A percentile compares a stretch with the other conserved stretches of the same genome.
phyloP scores from a whole-genome alignment of 2,797 vertebrate genomes.

The Pelobates cultripes region DNA sequence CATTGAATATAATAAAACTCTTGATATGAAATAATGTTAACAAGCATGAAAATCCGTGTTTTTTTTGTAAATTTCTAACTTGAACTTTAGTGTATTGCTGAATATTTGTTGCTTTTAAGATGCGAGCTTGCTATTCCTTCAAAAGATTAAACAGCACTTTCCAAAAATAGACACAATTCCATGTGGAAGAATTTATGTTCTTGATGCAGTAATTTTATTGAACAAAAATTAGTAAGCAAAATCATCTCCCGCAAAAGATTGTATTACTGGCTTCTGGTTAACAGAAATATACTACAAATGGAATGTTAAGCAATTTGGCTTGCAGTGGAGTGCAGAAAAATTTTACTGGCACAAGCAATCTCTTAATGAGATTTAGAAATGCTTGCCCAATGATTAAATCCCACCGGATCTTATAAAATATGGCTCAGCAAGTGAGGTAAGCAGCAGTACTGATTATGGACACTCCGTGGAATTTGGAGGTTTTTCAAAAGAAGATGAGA shows the following conservation, averaged over 20 bases:
- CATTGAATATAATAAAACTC: no score
- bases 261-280: slow-evolving; percentile 12
- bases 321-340: background rate
- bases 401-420: slow-evolving; percentile 27
- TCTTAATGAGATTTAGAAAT: slow-evolving; percentile 27
- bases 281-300: slow-evolving; percentile 26
- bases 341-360: slow-evolving; percentile 19
- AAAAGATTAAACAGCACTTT: no score
- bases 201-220: slow-evolving; percentile 5
- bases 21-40: no score
- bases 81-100: no score
- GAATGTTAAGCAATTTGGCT: slow-evolving; percentile 40
- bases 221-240: background rate
- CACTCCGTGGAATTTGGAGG: slow-evolving; percentile 10
- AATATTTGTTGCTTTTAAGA: no score
- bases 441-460: slow-evolving; percentile 6
- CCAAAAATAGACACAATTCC: background rate
- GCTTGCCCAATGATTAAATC: slow-evolving; percentile 18
- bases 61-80: no score
- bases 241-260: background rate
- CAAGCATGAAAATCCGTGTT: no score
- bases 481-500: background rate
- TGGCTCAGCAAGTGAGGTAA: slow-evolving; percentile 20
- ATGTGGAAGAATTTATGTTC: background rate
- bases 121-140: no score